Evolutionary conservation across 2,888 invertebrate genomes (phyloP).

Genomic region (Sarcophaga variegata): DNA sequence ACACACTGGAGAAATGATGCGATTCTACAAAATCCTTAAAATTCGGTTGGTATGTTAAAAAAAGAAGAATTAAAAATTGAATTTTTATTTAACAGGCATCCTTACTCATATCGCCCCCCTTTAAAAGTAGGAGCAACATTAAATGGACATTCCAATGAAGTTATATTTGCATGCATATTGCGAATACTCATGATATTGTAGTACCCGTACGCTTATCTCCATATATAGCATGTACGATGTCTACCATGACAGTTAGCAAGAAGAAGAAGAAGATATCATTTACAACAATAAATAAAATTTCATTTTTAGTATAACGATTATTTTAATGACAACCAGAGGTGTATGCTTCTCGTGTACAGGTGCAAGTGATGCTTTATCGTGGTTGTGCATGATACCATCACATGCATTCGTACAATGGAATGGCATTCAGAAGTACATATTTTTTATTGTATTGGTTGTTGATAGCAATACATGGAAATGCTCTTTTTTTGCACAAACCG

Average conservation of each 20-base stretch:
- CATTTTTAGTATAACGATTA: constrained; percentile 48
- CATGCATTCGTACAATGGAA: neutral
- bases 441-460: constrained; percentile 22
- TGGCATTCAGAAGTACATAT: constrained; percentile 20
- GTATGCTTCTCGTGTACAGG: constrained; percentile 37
- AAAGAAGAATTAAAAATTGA: constrained; percentile 10
- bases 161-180: neutral
- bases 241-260: constrained; percentile 40
- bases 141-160: constrained; percentile 35
- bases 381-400: neutral
- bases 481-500: neutral
- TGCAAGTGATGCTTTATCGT: constrained; percentile 53
- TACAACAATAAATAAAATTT: constrained; percentile 45
- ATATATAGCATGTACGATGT: neutral
- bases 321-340: constrained; percentile 4
- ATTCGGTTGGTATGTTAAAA: constrained; percentile 39
- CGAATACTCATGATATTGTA: neutral
- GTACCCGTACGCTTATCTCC: neutral
- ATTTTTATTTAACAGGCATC: constrained; percentile 24
- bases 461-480: constrained; percentile 23
- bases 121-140: constrained; percentile 9
- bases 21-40: constrained; percentile 20
- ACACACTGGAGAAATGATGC: constrained; percentile 14
- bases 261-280: constrained; percentile 38
- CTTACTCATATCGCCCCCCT: neutral